Evolutionary conservation across 1,140 invertebrate species (phyloP), one percentile per base, ranked within the genome.

Genomic region (Palaemon carinicauda): DNA sequence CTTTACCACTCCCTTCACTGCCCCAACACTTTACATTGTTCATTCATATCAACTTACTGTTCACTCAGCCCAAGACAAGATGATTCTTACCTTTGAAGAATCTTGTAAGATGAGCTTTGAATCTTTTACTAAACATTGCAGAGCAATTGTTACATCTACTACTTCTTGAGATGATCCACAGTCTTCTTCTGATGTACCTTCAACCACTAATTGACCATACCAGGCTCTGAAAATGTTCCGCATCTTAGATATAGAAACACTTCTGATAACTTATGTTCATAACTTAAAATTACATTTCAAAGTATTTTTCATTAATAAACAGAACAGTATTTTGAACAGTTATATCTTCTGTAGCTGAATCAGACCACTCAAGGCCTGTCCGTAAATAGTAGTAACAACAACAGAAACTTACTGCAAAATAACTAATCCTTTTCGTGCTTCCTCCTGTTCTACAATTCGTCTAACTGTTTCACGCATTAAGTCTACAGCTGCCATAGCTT

Each of bases 111-210:
- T 94, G 15, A 99, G 92, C 91, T 95, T 95, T 4, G 97, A 97
- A 91, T 98, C 96, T 90, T 96, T 97, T 27, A 99, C 96, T 88
- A 99, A 93, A 90, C 97, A 97, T 91, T 99, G 98, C 21, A 99
- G 90, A 1, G 97, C 97, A 89, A 98, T 94, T 3, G 96, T 98
- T 3, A 99, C 98, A 92, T 98, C 97, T 80, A 99, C 95, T 14
- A 96, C 93, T 90, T 96, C 95, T 86, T 92, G 87, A 10, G 90
- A 90, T 24, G 89, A 82, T 17, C 53, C 80, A 17, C 92, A 90
- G 52, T 92, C 91, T 5, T 84, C 33, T 41, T 83, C 31, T 14
- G 77, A 75, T 24, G 74, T 54, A 31, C 83, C 85, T 17, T 87
- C 77, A 27, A 65, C 74, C 17, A 90, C 80, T 51, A 90, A 53